Evolutionary conservation across 2,888 invertebrate genomes (phyloP).

Genomic region (Pristionchus entomophagus): DNA sequence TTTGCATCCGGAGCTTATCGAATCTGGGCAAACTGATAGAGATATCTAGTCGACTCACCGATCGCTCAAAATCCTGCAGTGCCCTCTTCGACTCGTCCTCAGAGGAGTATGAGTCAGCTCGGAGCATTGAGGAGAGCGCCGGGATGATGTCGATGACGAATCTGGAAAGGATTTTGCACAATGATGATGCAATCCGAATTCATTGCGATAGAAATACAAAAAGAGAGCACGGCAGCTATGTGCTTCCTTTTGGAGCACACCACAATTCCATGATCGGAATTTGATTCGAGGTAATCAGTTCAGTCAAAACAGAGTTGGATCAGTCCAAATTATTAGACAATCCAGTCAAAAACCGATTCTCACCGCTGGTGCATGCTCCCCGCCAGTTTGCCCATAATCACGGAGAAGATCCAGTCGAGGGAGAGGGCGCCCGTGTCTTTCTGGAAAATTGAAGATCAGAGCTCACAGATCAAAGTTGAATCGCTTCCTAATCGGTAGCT

Average conservation of each 20-base stretch:
- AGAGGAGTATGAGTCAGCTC: conserved; percentile 56
- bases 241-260: too few relatives aligned
- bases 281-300: too few relatives aligned
- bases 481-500: too few relatives aligned
- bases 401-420: conserved; percentile 73
- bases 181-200: too few relatives aligned
- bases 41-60: conserved; percentile 51
- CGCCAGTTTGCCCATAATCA: conserved; percentile 69
- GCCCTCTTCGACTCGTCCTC: conserved; percentile 54
- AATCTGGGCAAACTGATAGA: too few relatives aligned
- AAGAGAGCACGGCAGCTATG: too few relatives aligned
- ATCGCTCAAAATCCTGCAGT: conserved; percentile 60
- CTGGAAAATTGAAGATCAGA: conserved; percentile 55
- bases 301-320: too few relatives aligned
- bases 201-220: too few relatives aligned
- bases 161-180: conserved; percentile 35
- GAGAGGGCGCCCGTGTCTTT: conserved; percentile 69
- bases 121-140: conserved; percentile 60
- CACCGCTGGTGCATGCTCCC: conserved; percentile 63
- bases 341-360: background rate
- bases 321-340: too few relatives aligned
- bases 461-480: too few relatives aligned
- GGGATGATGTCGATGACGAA: conserved; percentile 69
- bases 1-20: too few relatives aligned
- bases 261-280: too few relatives aligned